These are phyloP conservation scores for Onychomys leucogaster DNA, from an alignment of 2,797 vertebrate species.

Conservation along the genomic window DNA sequence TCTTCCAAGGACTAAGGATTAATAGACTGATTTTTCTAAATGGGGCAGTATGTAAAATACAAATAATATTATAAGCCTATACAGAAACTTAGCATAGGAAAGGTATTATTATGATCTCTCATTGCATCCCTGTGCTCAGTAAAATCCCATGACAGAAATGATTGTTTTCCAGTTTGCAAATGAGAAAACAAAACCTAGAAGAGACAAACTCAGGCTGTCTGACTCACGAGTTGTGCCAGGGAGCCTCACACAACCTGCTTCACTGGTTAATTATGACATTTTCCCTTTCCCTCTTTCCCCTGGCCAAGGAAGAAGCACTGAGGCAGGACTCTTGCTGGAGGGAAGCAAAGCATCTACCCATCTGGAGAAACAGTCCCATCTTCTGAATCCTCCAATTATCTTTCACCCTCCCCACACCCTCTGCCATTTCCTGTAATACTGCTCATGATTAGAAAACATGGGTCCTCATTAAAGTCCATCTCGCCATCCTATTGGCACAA, in stretches of 20 bases:
- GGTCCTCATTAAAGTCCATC: constrained; percentile 82
- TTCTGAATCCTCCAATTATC: constrained; percentile 71
- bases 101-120: neutral
- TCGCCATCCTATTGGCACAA: constrained; percentile 80
- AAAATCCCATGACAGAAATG: neutral
- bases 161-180: constrained; percentile 37
- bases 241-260: neutral
- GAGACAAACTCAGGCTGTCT: neutral
- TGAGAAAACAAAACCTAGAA: neutral
- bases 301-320: neutral
- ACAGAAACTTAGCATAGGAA: neutral
- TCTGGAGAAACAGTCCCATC: constrained; percentile 48
- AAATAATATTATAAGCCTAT: neutral
- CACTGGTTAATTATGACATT: neutral
- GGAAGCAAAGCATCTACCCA: neutral
- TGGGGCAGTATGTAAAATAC: neutral
- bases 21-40: neutral
- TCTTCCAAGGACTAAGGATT: neutral
- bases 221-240: neutral
- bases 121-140: neutral
- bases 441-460: constrained; percentile 80
- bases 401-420: constrained; percentile 65
- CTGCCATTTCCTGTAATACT: constrained; percentile 75
- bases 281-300: neutral
- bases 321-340: neutral